These are phyloP conservation scores for Dorcus hopei DNA, from an alignment of 2,888 invertebrate species.

Conservation along the genomic window DNA sequence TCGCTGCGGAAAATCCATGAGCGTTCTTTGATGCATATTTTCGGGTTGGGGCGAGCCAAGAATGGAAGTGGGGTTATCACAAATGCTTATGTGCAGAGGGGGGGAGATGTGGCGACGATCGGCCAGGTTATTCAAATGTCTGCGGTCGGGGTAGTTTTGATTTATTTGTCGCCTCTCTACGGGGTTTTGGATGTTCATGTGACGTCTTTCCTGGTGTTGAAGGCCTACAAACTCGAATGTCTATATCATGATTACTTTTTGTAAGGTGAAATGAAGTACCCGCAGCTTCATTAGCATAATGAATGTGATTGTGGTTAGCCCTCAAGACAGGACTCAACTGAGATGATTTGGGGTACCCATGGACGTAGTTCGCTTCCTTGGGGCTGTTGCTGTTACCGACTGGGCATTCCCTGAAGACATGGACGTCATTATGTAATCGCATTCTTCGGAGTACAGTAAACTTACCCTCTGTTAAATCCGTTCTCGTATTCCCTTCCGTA, in stretches of 20 bases:
- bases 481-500: conserved; percentile 48
- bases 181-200: conserved; percentile 32
- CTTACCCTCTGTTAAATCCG: conserved; percentile 46
- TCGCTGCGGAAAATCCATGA: conserved; percentile 46
- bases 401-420: conserved; percentile 42
- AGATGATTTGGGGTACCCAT: conserved; percentile 47
- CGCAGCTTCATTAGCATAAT: conserved; percentile 43
- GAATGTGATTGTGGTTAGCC: conserved; percentile 40
- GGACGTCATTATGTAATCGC: conserved; percentile 9
- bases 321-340: conserved; percentile 46
- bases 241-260: not conserved
- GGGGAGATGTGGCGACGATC: conserved; percentile 52
- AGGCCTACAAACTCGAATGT: conserved; percentile 5
- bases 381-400: conserved; percentile 44
- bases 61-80: conserved; percentile 45
- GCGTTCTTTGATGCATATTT: conserved; percentile 38
- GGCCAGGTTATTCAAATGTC: conserved; percentile 26
- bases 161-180: conserved; percentile 30
- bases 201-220: conserved; percentile 36
- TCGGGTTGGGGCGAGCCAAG: conserved; percentile 38
- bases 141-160: conserved; percentile 29
- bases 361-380: conserved; percentile 45
- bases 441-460: conserved; percentile 6
- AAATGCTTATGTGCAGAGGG: conserved; percentile 56
- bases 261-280: conserved; percentile 29